Conservation (phyloP, 2,888 invertebrate species). For the Luffia ferchaultella region DNA sequence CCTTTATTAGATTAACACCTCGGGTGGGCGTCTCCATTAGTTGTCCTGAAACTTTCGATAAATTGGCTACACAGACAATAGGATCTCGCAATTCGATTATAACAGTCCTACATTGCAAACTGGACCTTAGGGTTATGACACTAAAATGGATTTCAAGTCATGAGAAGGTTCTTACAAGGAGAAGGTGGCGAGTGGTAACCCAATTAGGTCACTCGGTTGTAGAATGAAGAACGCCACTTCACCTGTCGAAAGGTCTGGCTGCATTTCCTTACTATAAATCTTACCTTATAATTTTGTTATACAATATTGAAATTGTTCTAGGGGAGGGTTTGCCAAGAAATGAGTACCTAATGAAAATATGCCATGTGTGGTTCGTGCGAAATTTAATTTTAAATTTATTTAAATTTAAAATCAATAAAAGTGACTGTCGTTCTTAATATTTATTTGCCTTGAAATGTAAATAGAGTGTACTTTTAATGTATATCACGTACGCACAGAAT, state of each 20-base stretch:
- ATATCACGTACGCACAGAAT: no score
- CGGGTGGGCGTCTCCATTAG: slow-evolving; percentile 27
- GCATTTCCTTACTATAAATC: not conserved
- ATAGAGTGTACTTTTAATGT: no score
- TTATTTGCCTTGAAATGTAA: no score
- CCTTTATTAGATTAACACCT: slow-evolving; percentile 27
- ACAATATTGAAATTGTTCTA: no score
- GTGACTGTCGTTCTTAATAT: no score
- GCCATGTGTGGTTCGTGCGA: no score
- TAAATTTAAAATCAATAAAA: no score
- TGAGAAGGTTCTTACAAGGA: slow-evolving; percentile 14
- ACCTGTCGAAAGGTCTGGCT: slow-evolving; percentile 19
- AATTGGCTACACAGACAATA: slow-evolving; percentile 26
- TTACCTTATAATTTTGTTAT: not conserved
- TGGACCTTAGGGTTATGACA: slow-evolving; percentile 7
- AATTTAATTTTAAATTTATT: no score
- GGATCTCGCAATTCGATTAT: slow-evolving; percentile 19
- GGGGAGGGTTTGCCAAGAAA: no score
- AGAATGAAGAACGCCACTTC: slow-evolving; percentile 22
- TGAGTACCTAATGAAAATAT: no score
- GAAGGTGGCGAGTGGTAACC: slow-evolving; percentile 23
- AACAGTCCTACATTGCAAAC: slow-evolving; percentile 11
- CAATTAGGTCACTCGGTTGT: slow-evolving; percentile 32
- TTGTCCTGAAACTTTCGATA: slow-evolving; percentile 28
- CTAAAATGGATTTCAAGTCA: slow-evolving; percentile 8